Conservation (phyloP, 2,888 invertebrate species). For the Chromoteleia sp. region DNA sequence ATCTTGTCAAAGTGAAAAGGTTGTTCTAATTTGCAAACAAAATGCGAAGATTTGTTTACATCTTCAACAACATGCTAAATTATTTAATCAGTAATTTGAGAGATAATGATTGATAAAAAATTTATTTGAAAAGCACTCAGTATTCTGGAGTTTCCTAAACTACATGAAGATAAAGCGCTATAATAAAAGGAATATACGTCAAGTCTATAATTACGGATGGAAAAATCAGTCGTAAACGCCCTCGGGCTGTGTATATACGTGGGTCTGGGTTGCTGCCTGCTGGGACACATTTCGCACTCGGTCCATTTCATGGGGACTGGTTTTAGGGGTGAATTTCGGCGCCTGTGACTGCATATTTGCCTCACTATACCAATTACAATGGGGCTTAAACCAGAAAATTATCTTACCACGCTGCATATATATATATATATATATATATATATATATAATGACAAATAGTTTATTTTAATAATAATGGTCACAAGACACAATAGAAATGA, state of each 20-base stretch:
- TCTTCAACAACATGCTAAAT: too few relatives aligned
- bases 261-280: conserved; percentile 31
- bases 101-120: too few relatives aligned
- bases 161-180: conserved; percentile 15
- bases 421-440: not conserved
- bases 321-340: conserved; percentile 44
- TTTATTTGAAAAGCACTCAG: too few relatives aligned
- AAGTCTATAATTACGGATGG: conserved; percentile 47
- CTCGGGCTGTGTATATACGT: conserved; percentile 20
- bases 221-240: conserved; percentile 44
- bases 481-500: too few relatives aligned
- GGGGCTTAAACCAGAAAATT: conserved; percentile 54
- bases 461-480: too few relatives aligned
- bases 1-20: too few relatives aligned
- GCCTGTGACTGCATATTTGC: conserved; percentile 30
- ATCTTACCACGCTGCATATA: conserved; percentile 33
- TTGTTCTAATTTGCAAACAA: too few relatives aligned
- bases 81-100: too few relatives aligned
- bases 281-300: conserved; percentile 60
- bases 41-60: too few relatives aligned
- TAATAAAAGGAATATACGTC: conserved; percentile 24
- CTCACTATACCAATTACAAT: conserved; percentile 43
- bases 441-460: too few relatives aligned
- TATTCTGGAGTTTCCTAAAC: too few relatives aligned
- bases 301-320: conserved; percentile 54